Base-by-base conservation (phyloP, 2,113 vertebrate genomes). In the Hemichromis elongatus region DNA sequence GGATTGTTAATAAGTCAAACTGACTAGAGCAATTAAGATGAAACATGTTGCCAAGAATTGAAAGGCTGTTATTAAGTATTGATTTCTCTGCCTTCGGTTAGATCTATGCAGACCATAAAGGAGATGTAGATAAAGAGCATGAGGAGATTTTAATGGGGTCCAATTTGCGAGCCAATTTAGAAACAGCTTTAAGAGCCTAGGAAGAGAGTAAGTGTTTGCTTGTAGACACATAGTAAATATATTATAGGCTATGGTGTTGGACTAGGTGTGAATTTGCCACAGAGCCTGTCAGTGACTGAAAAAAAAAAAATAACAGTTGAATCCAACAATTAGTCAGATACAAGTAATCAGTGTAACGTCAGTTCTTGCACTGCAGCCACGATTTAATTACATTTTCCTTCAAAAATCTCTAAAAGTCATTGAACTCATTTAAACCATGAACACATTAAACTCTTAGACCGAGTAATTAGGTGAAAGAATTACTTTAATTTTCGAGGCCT, bases 41-140 rank as follows among this genome's bases (percentile, higher is more conserved):
- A 83, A 61, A 40, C 24, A 16, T 81, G 84, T 73, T 16, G 85
- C 82, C 30, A 35, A 57, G 82, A 45, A 77, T 37, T 79, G 89
- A 86, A 37, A 56, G 61, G 90, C 79, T 87, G 79, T 79, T 91
- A 83, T 47, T 66, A 21, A 19, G 28, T 85, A 91, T 93, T 53
- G 89, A 93, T 92, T 88, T 33, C 55, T 14, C 52, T 83, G 75
- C 52, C 33, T 13, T 45, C 35, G 7, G 77, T 73, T 82, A 30
- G 81, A 84, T 83, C 68, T 33, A 77, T 19, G 28, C 35, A 50
- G 78, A 45, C 63, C 79, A 83, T 90, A 87, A 87, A 88, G 82
- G 12, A 70, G 89, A 80, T 55, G 82, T 19, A 84, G 89, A 88
- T 85, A 68, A 83, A 83, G 83, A 90, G 84, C 56, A 35, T 12